Conservation (phyloP, 2,113 vertebrate species). For the Podarcis raffonei region DNA sequence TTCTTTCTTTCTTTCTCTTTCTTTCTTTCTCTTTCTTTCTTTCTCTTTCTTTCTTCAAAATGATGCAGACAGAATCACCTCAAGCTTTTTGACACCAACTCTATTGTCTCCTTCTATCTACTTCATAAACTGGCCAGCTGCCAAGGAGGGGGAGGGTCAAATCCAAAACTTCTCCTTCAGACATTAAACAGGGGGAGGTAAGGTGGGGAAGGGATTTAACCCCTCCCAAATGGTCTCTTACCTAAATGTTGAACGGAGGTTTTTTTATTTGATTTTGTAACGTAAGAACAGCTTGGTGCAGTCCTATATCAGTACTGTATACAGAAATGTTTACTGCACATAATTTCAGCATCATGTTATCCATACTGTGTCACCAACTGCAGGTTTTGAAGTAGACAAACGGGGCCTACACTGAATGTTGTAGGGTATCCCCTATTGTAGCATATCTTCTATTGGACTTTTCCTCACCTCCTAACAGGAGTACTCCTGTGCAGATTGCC, state of each 20-base stretch:
- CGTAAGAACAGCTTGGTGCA: background rate
- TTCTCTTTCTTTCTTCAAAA: background rate
- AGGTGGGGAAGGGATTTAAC: background rate
- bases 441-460: too few species aligned
- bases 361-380: background rate
- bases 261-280: constrained; percentile 1
- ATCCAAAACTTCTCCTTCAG: background rate
- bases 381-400: background rate
- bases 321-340: background rate
- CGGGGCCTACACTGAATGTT: background rate
- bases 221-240: constrained; percentile 15
- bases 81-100: rapidly evolving
- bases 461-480: background rate
- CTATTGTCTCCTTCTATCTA: rapidly evolving
- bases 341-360: background rate
- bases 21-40: too few species aligned
- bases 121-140: background rate
- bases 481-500: background rate
- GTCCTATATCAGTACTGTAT: background rate
- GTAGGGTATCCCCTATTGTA: background rate
- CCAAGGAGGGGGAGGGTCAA: background rate
- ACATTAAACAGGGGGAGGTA: too few species aligned
- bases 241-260: background rate
- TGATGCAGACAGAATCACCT: rapidly evolving
- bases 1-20: background rate